Evolutionary conservation across 2,113 vertebrate genomes (phyloP), one percentile per base, ranked within the genome.

Genomic region (Smithornis capensis): DNA sequence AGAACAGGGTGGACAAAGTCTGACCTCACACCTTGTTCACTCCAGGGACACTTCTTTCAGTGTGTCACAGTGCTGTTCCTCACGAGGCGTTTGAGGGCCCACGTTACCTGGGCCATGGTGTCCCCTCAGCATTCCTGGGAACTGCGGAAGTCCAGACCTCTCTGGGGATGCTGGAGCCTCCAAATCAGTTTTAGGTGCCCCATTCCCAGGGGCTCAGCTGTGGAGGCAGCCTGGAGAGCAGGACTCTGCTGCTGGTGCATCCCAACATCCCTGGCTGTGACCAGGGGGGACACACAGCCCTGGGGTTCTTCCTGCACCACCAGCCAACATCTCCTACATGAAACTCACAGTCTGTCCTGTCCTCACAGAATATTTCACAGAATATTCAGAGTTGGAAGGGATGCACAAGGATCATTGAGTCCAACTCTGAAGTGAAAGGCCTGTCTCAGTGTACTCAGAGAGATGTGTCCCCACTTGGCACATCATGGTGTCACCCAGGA

Each of bases 201-300:
- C 24, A 15, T 89, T 83, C 11, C 65, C 35, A 3, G 28, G 7
- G 57, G 37, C 17, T 75, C 33, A 56, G 57, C 64, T 55, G 0
- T 19, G 74, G 16, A 33, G 35, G 25, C 77, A 89, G 31, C 24
- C 35, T 7, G 4, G 57, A 57, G 42, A 1, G 28, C 76, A 44
- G 14, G 71, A 27, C 25, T 65, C 67, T 60, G 44, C 63, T 38
- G 50, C n/a, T 42, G 55, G 25, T 11, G 2, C 24, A 7, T 22
- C 22, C 2, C 55, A 49, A 28, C 29, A 7, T 11, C 44, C 7
- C 8, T 0, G 2, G 50, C 47, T 1, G 0, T 3, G 9, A 13
- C 25, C 38, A 19, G 0, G 1, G 28, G 42, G 38, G 14, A 8
- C 28, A 38, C 31, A 6, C 10, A 21, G 49, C 24, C 6, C 35